phyloP scores from a whole-genome alignment of 2,113 vertebrate genomes.

The Noctilio leporinus region DNA sequence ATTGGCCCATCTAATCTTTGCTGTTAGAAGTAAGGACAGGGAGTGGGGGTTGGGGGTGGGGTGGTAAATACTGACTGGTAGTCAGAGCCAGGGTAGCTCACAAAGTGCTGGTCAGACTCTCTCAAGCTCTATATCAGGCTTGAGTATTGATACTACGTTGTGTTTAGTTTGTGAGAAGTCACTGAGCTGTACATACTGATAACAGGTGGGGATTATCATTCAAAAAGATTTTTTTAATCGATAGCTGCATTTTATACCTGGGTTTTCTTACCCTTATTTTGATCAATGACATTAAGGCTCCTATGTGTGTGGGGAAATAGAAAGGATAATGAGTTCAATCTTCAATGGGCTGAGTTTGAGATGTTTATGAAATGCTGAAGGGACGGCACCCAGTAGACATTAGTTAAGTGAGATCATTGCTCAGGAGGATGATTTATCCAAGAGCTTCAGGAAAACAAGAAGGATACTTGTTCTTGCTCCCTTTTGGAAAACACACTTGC shows the following conservation, averaged over 20 bases:
- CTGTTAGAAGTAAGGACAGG: neutral
- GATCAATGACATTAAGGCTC: neutral
- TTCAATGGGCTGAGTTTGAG: neutral
- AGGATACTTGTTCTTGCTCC: neutral
- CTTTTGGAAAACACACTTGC: neutral
- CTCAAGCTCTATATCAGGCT: too few species aligned
- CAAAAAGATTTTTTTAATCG: neutral
- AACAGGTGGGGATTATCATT: neutral
- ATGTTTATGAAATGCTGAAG: neutral
- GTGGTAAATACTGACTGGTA: too few species aligned
- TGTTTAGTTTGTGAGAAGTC: neutral
- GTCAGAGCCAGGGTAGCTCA: neutral
- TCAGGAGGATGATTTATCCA: neutral
- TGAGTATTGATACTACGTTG: neutral
- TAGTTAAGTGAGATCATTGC: neutral
- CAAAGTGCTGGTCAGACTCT: neutral
- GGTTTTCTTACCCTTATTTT: neutral
- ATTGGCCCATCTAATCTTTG: neutral
- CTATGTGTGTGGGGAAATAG: neutral
- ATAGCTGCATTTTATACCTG: neutral
- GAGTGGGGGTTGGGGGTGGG: accelerated
- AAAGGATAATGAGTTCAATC: neutral
- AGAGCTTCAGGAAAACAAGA: neutral
- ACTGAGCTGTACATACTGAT: neutral
- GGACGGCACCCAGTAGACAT: neutral